These are phyloP conservation scores for Microctonus brassicae DNA, from an alignment of 2,888 invertebrate genomes.

Conservation along the genomic window DNA sequence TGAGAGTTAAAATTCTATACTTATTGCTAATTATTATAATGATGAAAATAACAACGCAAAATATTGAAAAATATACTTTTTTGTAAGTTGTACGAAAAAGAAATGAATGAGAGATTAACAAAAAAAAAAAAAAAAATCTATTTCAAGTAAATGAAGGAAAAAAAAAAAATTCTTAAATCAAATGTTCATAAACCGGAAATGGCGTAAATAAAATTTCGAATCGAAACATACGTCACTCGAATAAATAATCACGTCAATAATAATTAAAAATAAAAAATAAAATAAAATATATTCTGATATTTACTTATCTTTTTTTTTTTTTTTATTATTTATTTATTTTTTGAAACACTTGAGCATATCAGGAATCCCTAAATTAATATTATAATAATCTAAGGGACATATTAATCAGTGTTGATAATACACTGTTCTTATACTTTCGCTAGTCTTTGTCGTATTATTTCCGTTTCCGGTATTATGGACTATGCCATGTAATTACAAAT, in stretches of 20 bases:
- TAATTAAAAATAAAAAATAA: no score
- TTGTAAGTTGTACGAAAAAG: background rate
- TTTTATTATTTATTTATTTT: no score
- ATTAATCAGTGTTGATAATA: conserved; percentile 10
- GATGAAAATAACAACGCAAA: background rate
- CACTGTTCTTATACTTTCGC: background rate
- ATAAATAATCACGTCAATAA: background rate
- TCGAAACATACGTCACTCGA: background rate
- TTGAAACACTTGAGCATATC: conserved; percentile 39
- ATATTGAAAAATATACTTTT: background rate
- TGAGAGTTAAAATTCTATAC: background rate
- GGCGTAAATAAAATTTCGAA: background rate
- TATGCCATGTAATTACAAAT: conserved; percentile 48
- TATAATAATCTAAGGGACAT: background rate
- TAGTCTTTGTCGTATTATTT: conserved; percentile 39
- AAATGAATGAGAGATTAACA: background rate
- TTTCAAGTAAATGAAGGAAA: background rate
- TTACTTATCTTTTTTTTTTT: no score
- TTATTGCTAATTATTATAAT: background rate
- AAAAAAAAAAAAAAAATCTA: background rate
- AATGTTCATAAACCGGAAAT: conserved; percentile 3
- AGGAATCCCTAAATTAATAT: conserved; percentile 34
- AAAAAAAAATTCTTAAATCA: background rate
- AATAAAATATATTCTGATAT: no score
- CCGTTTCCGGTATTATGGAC: conserved; percentile 64